Conservation (phyloP, 2,888 invertebrate species). For the Lordiphosa fenestrarum region DNA sequence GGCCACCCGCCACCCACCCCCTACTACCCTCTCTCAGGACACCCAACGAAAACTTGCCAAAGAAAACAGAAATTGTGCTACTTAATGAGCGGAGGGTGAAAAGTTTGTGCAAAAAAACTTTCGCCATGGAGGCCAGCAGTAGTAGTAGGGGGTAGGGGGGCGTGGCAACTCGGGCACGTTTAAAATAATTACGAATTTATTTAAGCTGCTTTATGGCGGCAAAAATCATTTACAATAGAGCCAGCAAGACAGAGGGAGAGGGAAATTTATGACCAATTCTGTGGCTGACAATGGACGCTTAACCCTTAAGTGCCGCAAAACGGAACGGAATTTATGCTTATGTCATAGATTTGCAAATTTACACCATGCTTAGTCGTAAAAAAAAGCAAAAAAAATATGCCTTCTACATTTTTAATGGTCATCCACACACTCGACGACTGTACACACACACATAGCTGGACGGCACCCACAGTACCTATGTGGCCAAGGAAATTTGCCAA, state of each 20-base stretch:
- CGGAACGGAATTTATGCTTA: slow-evolving; percentile 59
- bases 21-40: neutral
- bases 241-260: neutral
- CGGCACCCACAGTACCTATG: slow-evolving; percentile 43
- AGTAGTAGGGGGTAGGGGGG: slow-evolving; percentile 11
- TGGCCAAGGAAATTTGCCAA: slow-evolving; percentile 14
- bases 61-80: slow-evolving; percentile 69
- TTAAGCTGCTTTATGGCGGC: slow-evolving; percentile 64
- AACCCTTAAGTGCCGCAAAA: slow-evolving; percentile 23
- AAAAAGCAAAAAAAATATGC: slow-evolving; percentile 44
- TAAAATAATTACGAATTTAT: slow-evolving; percentile 75
- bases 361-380: slow-evolving; percentile 62
- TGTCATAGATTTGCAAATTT: slow-evolving; percentile 67
- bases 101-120: slow-evolving; percentile 63
- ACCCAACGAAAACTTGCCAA: slow-evolving; percentile 47
- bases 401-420: slow-evolving; percentile 68
- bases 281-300: slow-evolving; percentile 1
- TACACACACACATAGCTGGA: slow-evolving; percentile 30
- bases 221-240: slow-evolving; percentile 64
- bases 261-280: neutral
- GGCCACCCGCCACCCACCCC: slow-evolving; percentile 1
- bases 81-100: slow-evolving; percentile 66
- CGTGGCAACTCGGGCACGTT: slow-evolving; percentile 50
- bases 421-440: slow-evolving; percentile 51
- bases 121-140: slow-evolving; percentile 23